Conservation (phyloP, 2,797 vertebrate genomes). For the Decapterus maruadsi region DNA sequence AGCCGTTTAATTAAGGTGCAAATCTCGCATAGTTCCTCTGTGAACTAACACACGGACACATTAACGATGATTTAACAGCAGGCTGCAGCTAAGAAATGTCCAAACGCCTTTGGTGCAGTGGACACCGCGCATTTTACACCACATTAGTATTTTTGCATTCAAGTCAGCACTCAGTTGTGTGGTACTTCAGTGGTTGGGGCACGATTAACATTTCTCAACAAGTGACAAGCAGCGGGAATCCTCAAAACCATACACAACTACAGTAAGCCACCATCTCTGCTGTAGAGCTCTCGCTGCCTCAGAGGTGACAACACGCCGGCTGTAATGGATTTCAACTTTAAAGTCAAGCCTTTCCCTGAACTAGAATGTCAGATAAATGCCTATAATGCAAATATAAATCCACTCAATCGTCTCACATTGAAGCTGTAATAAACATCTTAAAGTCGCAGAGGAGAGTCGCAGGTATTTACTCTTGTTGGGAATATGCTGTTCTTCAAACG, state of each 20-base stretch:
- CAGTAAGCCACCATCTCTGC: conserved; percentile 5
- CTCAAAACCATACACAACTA: neutral
- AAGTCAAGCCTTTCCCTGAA: conserved; percentile 35
- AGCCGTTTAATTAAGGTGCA: too few species aligned
- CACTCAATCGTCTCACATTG: conserved; percentile 19
- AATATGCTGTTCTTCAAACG: conserved; percentile 33
- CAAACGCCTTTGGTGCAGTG: neutral
- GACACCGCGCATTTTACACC: neutral
- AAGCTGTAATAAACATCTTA: conserved; percentile 23
- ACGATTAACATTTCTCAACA: neutral
- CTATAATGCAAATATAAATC: conserved; percentile 37
- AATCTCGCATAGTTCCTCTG: too few species aligned
- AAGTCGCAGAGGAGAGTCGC: conserved; percentile 27
- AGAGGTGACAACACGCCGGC: conserved; percentile 18
- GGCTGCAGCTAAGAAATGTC: neutral
- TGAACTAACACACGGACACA: too few species aligned
- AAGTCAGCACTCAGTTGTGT: neutral
- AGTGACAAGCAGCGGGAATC: conserved; percentile 22
- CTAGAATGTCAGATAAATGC: conserved; percentile 32
- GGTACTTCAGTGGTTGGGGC: neutral
- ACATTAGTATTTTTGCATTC: neutral
- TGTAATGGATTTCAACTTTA: conserved; percentile 31
- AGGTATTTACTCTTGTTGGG: conserved; percentile 21
- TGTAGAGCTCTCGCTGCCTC: conserved; percentile 3
- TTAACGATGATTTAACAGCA: neutral